These are phyloP conservation scores for Notarius lentiginosus DNA, from an alignment of 2,113 vertebrate genomes.

Conservation along the genomic window DNA sequence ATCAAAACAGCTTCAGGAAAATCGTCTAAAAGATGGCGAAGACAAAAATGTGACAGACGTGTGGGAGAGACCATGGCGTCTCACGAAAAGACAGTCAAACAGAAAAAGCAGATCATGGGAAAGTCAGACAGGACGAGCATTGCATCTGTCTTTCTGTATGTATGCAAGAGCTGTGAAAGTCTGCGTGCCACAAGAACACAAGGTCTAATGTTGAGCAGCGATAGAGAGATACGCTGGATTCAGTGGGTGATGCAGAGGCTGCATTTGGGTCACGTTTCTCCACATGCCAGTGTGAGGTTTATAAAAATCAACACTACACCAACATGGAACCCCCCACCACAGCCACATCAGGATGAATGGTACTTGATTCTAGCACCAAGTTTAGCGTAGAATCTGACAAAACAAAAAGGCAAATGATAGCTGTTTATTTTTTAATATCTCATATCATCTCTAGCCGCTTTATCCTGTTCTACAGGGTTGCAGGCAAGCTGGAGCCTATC, in stretches of 20 bases:
- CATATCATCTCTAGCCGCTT: too few species aligned
- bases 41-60: background rate
- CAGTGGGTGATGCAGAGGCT: background rate
- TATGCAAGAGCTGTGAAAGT: background rate
- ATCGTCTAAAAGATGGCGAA: background rate
- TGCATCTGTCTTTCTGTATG: background rate
- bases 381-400: background rate
- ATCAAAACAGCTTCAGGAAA: background rate
- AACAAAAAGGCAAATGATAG: background rate
- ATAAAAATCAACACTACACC: background rate
- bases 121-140: background rate
- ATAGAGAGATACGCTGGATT: background rate
- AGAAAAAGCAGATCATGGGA: background rate
- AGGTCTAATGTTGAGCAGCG: background rate
- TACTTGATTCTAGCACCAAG: background rate
- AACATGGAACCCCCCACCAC: too few species aligned
- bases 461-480: too few species aligned
- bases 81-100: background rate
- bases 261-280: background rate
- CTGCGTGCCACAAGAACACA: background rate
- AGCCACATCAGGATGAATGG: background rate
- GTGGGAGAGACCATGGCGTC: background rate
- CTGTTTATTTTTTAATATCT: too few species aligned
- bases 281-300: background rate
- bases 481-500: too few species aligned